Evolutionary conservation across 2,113 vertebrate genomes (phyloP), one percentile per base, ranked within the genome.

Genomic region (Pyxicephalus adspersus): DNA sequence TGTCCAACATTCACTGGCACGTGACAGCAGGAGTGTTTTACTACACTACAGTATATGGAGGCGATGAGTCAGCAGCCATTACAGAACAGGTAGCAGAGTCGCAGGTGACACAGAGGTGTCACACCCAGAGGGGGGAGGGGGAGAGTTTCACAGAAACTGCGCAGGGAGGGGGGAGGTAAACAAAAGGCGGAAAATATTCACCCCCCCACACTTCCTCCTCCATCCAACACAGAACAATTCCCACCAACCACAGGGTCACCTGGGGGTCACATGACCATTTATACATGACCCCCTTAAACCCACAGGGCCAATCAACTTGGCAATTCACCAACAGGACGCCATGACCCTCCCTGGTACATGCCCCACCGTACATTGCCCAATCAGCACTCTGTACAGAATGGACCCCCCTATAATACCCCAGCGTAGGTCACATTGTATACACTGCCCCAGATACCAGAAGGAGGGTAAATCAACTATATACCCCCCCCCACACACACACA

Each of bases 121-220:
- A 29, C 5, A 7, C 19, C 13, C 5, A 5, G 11, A 6, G 16
- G 28, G 63, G 28, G 5, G 60, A 57, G 23, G 64, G 13, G 34
- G 22, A 20, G n/a, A 54, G 57, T 64, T 76, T 76, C 74, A 51
- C 18, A 64, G 58, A 64, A 26, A 76, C 60, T 45, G 23, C 23
- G n/a, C 9, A 28, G 3, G 15, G 23, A 57, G n/a, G 7, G 55
- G 17, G 22, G 2, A 18, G 18, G n/a, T 38, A 15, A 60, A 23
- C 4, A 4, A n/a, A n/a, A 13, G 38, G n/a, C n/a, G 60, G 1
- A 66, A 31, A 5, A n/a, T 15, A 19, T 38, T 20, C 58, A 8
- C 31, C 64, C 51, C n/a, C 18, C 3, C 3, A 8, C n/a, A 51
- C 19, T 29, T 29, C 61, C 25, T 64, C 28, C 29, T 19, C n/a